Percentiles rank a stretch among this genome's conserved stretches.
Evolutionary conservation across 2,888 invertebrate species (phyloP).

Genomic region (Colletes collaris): DNA sequence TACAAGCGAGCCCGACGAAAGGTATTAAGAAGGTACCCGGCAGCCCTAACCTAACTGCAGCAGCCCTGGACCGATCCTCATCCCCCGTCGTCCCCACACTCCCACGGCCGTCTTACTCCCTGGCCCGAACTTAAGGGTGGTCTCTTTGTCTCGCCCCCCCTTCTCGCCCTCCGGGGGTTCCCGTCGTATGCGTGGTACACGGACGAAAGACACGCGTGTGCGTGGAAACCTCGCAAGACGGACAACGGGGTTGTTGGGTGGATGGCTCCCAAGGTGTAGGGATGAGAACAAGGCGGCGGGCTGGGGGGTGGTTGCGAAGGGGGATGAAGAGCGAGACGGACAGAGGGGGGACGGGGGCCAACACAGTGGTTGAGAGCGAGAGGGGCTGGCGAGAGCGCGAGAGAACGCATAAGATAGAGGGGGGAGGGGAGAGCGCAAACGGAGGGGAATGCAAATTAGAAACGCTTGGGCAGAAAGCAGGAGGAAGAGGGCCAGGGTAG

Average conservation of each 20-base stretch:
- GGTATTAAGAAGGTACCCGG: constrained; percentile 72
- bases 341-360: constrained; percentile 37
- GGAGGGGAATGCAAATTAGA: constrained; percentile 83
- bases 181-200: constrained; percentile 68
- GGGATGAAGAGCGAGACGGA: constrained; percentile 35
- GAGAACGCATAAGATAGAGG: constrained; percentile 55
- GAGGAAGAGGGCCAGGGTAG: constrained; percentile 65
- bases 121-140: constrained; percentile 76
- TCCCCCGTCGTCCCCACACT: constrained; percentile 57
- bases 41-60: constrained; percentile 71
- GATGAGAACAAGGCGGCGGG: constrained; percentile 63
- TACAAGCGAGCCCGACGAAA: constrained; percentile 66
- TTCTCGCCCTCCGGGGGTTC: constrained; percentile 42
- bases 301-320: constrained; percentile 57
- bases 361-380: constrained; percentile 37
- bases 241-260: constrained; percentile 76
- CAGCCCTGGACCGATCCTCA: constrained; percentile 72
- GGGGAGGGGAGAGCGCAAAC: constrained; percentile 75
- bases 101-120: constrained; percentile 69
- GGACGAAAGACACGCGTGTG: constrained; percentile 73
- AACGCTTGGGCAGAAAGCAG: constrained; percentile 81
- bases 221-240: constrained; percentile 79
- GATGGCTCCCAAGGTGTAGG: constrained; percentile 65
- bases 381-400: constrained; percentile 48
- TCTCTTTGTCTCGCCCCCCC: constrained; percentile 75